Evolutionary conservation across 1,140 invertebrate genomes (phyloP).

Genomic region (Liolophura sinensis): DNA sequence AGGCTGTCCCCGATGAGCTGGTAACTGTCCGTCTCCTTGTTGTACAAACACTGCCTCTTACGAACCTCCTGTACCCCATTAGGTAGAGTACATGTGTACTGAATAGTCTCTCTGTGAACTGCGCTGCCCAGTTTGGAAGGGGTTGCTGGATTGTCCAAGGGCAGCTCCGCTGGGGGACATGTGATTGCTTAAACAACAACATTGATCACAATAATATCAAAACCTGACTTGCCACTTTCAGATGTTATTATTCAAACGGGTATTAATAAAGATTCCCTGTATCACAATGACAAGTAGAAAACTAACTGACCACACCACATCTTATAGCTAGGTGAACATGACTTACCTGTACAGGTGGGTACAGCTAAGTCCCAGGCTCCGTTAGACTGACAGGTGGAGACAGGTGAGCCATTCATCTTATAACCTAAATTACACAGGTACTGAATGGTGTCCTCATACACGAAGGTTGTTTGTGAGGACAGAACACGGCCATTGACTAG

Average conservation of each 20-base stretch:
- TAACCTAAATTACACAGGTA: slow-evolving; percentile 97
- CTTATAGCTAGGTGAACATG: no score
- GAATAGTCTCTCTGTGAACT: slow-evolving; percentile 10
- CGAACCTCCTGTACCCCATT: neutral
- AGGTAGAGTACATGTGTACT: slow-evolving; percentile 22
- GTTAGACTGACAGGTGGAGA: slow-evolving; percentile 83
- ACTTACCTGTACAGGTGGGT: slow-evolving; percentile 82
- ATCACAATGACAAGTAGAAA: no score
- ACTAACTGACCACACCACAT: no score
- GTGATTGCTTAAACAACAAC: slow-evolving; percentile 11
- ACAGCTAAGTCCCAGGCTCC: slow-evolving; percentile 87
- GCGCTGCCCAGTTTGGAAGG: slow-evolving; percentile 8
- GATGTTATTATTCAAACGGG: no score
- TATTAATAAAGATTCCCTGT: no score
- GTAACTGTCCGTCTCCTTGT: slow-evolving; percentile 19
- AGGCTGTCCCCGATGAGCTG: slow-evolving; percentile 16
- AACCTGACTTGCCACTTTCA: no score
- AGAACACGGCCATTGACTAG: no score
- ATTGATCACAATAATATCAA: no score
- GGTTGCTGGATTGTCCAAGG: slow-evolving; percentile 3
- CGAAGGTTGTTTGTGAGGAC: no score
- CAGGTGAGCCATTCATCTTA: slow-evolving; percentile 78
- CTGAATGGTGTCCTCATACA: slow-evolving; percentile 83
- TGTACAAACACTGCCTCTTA: slow-evolving; percentile 24
- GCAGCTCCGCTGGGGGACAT: slow-evolving; percentile 14